Evolutionary conservation across 1,140 invertebrate genomes (phyloP).

Genomic region (Orius laevigatus): DNA sequence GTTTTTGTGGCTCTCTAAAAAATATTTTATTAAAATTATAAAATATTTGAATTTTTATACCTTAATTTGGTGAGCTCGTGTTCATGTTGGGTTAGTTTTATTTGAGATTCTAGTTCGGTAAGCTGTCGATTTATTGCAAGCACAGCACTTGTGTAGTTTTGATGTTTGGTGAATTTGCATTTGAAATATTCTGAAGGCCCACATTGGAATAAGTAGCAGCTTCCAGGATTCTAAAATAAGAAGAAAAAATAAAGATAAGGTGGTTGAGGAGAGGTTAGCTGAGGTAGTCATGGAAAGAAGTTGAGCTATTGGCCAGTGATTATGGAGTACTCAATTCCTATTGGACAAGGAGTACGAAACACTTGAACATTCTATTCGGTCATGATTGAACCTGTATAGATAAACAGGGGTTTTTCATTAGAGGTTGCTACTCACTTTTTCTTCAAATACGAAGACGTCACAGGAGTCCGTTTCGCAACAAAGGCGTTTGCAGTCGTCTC

Average conservation of each 20-base stretch:
- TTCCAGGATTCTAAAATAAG: conserved; percentile 52
- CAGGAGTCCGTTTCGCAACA: conserved; percentile 75
- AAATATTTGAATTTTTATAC: conserved; percentile 25
- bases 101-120: conserved; percentile 42
- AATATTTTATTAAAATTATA: neutral
- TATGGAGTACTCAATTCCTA: too few relatives aligned
- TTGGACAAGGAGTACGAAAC: too few relatives aligned
- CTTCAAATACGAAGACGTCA: conserved; percentile 83
- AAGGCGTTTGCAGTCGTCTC: conserved; percentile 63
- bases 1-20: neutral
- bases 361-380: too few relatives aligned
- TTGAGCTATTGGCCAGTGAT: too few relatives aligned
- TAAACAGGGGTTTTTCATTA: conserved; percentile 1
- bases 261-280: too few relatives aligned
- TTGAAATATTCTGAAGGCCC: conserved; percentile 74
- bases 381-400: neutral
- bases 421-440: conserved; percentile 55
- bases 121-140: conserved; percentile 39
- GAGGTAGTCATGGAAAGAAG: too few relatives aligned
- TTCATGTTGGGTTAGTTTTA: conserved; percentile 59
- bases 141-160: conserved; percentile 76
- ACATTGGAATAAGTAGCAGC: conserved; percentile 85
- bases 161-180: conserved; percentile 80
- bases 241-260: too few relatives aligned
- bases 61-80: conserved; percentile 59